Evolutionary conservation across 2,113 vertebrate genomes (phyloP).

Genomic region (Bambusicola thoracicus): DNA sequence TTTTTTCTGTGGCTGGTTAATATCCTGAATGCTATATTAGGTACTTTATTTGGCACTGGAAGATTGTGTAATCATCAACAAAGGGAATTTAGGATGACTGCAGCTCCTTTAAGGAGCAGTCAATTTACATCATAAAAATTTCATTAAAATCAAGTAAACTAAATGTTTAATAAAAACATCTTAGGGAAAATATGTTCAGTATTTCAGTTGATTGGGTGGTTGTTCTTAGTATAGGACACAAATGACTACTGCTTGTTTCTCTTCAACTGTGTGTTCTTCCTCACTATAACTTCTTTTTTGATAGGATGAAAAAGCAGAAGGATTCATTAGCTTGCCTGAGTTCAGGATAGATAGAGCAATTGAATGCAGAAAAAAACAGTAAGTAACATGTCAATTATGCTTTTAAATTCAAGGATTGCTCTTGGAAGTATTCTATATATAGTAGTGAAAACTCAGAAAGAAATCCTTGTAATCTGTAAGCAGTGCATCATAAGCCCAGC

Average conservation of each 20-base stretch:
- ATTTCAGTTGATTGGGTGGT: background rate
- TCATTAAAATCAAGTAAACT: background rate
- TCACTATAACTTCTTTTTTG: background rate
- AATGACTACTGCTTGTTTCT: background rate
- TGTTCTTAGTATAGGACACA: background rate
- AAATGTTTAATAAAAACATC: background rate
- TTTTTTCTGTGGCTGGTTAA: background rate
- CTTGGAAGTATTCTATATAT: background rate
- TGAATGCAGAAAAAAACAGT: constrained; percentile 91
- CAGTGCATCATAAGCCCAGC: background rate
- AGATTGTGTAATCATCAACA: constrained; percentile 1
- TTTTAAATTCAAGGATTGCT: background rate
- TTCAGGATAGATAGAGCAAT: constrained; percentile 92
- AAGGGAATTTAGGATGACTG: background rate
- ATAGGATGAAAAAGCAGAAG: constrained; percentile 91
- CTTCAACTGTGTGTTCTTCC: background rate
- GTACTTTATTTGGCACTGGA: background rate
- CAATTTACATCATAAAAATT: background rate
- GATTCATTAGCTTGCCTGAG: constrained; percentile 92
- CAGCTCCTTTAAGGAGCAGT: constrained; percentile 11
- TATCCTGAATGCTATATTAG: background rate
- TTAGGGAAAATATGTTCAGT: background rate
- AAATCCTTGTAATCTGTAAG: background rate
- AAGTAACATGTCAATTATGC: constrained; percentile 69
- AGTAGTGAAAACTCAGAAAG: background rate